Evolutionary conservation across 2,888 invertebrate genomes (phyloP), one percentile per base, ranked within the genome.

Genomic region (Ophion ventricosus): DNA sequence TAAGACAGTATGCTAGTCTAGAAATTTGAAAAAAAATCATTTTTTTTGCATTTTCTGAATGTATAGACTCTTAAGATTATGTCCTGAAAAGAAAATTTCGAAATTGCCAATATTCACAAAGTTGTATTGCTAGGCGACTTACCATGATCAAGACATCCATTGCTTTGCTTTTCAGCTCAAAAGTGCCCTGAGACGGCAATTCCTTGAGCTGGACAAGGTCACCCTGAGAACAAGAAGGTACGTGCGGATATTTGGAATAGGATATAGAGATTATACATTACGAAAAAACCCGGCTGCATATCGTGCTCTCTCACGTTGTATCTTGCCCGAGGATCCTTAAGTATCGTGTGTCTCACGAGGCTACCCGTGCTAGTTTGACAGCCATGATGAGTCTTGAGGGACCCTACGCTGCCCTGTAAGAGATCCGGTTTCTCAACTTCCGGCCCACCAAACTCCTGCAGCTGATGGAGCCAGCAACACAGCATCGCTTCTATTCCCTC

Each of bases 161-260:
- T 1, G 97, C 96, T 93, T 97, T 97, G 83, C 96, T 96, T 90
- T 96, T 97, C 88, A 98, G 94, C 93, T 98, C 98, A 85, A 97
- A 95, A 29, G 94, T 94, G 81, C 94, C 94, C 82, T 94, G 93
- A 80, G 95, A 94, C 40, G 96, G 95, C 79, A 98, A 94, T 90
- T 96, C 96, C 93, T 97, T 97, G 91, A 98, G 95, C 92, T 97
- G 97, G 25, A 98, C 98, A 85, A 98, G 94, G 91, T 98, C 98
- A 1, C 98, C 98, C 97, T 97, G 94, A 43, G 93, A 93, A 87
- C 23, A 78, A 64, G 10, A 14, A 17, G 14, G 4, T 11, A 3
- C 49, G 14, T 49, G 26, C 63, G 25, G 0, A 4, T 59, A 59
- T 29, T 26, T 17, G 5, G 49, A 61, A 78, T 76, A 59, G 43